These are phyloP conservation scores for Atrina japonica DNA, from an alignment of 2,888 invertebrate species.

Conservation along the genomic window DNA sequence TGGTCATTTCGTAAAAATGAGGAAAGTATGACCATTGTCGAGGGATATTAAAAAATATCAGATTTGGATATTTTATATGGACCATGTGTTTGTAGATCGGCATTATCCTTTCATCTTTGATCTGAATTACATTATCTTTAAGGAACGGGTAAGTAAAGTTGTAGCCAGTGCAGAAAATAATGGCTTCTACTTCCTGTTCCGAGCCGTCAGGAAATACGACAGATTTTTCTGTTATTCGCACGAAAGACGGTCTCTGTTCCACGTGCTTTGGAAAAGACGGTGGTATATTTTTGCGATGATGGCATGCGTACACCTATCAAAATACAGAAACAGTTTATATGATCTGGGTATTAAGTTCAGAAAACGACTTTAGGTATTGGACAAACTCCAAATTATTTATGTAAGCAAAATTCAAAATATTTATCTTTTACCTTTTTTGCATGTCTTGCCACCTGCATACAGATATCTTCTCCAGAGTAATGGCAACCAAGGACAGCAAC, in stretches of 20 bases:
- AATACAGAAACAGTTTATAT: background rate
- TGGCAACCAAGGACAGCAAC: constrained; percentile 11
- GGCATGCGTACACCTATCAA: constrained; percentile 19
- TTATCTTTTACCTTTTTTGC: constrained; percentile 15
- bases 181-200: constrained; percentile 23
- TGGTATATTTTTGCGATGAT: background rate
- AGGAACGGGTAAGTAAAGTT: constrained; percentile 35
- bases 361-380: too few species aligned
- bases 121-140: constrained; percentile 7
- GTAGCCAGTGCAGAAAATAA: constrained; percentile 43
- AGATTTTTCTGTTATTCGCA: constrained; percentile 10
- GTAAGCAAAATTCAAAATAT: too few species aligned
- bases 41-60: constrained; percentile 34
- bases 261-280: constrained; percentile 14
- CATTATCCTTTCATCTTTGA: constrained; percentile 28
- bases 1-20: constrained; percentile 23
- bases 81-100: too few species aligned
- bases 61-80: too few species aligned
- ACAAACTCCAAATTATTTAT: too few species aligned
- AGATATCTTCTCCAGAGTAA: constrained; percentile 16
- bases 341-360: too few species aligned
- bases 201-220: constrained; percentile 23
- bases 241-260: constrained; percentile 6
- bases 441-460: background rate
- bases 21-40: constrained; percentile 24